These are phyloP conservation scores for Triplophysa siluroides DNA, from an alignment of 2,113 vertebrate genomes.

Conservation along the genomic window DNA sequence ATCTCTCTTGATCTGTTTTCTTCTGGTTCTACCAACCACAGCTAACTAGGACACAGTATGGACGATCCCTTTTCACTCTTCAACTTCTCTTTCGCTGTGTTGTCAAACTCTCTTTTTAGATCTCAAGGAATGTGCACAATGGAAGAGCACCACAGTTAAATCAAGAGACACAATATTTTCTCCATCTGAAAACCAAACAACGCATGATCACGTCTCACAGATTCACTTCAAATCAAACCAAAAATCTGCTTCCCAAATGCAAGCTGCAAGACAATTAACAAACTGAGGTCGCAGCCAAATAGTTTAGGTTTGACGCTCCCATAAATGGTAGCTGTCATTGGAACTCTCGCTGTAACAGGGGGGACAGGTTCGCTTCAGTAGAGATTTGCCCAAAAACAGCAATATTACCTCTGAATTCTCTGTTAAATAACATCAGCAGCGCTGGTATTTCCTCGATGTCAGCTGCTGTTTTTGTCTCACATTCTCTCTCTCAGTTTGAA, in stretches of 20 bases:
- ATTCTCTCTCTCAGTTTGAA: conserved; percentile 33
- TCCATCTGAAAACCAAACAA: conserved; percentile 26
- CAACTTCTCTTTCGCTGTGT: background rate
- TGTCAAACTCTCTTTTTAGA: background rate
- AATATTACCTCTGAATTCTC: conserved; percentile 53
- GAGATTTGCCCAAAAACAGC: conserved; percentile 55
- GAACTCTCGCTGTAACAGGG: no score
- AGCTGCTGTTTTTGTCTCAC: conserved; percentile 16
- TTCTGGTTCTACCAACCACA: conserved; percentile 35
- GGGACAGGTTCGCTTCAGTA: conserved; percentile 28
- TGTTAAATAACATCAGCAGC: conserved; percentile 54
- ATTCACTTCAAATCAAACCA: conserved; percentile 41
- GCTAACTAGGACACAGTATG: background rate
- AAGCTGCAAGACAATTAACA: no score
- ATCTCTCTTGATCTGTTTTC: conserved; percentile 25
- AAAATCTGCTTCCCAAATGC: no score
- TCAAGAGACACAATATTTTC: conserved; percentile 21
- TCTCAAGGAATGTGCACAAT: conserved; percentile 9
- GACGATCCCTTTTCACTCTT: background rate
- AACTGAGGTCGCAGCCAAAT: no score
- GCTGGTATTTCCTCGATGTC: conserved; percentile 58
- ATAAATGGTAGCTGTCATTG: no score
- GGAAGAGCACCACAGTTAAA: conserved; percentile 36
- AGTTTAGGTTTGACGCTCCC: no score
- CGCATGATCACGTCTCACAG: conserved; percentile 20